Base-by-base conservation (phyloP, 1,140 invertebrate species). In the Drosophila grimshawi region DNA sequence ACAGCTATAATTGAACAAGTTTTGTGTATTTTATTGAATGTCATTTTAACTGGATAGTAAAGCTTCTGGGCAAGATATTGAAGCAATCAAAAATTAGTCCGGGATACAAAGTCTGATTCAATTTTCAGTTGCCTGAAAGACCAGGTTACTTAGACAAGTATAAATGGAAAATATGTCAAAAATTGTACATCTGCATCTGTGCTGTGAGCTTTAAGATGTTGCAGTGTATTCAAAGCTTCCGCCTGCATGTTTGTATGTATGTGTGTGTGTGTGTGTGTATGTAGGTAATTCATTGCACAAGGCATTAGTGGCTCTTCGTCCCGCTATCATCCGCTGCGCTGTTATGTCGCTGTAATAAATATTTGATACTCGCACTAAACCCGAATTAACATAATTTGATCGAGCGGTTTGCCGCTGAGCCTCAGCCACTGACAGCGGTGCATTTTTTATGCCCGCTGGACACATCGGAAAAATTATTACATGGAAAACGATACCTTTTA, bases 331-430 rank as follows among this genome's bases (percentile, higher is more conserved):
- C 63, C 52, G 29, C 43, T 49, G 43, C 30, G 11, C 33, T 43
- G 39, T 43, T 57, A 61, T 72, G 76, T 71, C 51, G 73, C 30
- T 64, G 71, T 61, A 69, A 69, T 80, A 71, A 77, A 78, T 53
- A 70, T 43, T 80, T 68, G 78, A 81, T 86, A 86, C 83, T 83
- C 69, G 85, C 85, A 88, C 69, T 88, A 89, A 88, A 75, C 63
- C 64, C 70, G 61, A 81, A 89, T 89, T 89, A 76, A 89, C 86
- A 89, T 89, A 89, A 89, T 86, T 89, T 90, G 86, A 89, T 89
- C 81, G 85, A 89, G 71, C 85, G 85, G 68, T 78, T 74, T 53
- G 70, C 70, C 63, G 63, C 75, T 74, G 64, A 46, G 65, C 55
- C 43, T n/a, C 39, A 60, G 78, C 48, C 86, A 85, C 64, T 76